Evolutionary conservation across 2,888 invertebrate genomes (phyloP).

Genomic region (Schizaphis graminum): DNA sequence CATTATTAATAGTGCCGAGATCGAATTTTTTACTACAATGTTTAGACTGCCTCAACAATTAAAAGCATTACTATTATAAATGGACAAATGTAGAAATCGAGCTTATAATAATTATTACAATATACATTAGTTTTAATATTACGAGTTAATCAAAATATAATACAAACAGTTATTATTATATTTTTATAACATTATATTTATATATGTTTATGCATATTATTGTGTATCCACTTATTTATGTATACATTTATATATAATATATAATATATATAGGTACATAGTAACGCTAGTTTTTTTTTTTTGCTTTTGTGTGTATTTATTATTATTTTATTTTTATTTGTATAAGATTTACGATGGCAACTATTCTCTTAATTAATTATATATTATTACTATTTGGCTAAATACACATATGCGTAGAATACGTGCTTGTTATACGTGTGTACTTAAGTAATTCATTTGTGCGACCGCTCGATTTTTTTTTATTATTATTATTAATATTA

Average conservation of each 20-base stretch:
- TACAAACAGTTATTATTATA: constrained; percentile 4
- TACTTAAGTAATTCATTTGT: constrained; percentile 24
- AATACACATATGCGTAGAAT: constrained; percentile 18
- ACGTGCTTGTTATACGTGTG: constrained; percentile 20
- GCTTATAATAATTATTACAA: constrained; percentile 31
- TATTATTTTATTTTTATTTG: constrained; percentile 39
- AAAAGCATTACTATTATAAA: not conserved
- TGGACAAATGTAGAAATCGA: constrained; percentile 37
- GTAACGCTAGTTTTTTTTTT: constrained; percentile 35
- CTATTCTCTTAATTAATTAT: constrained; percentile 38
- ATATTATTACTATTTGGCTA: constrained; percentile 37
- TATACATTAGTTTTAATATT: constrained; percentile 16
- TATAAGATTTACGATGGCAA: constrained; percentile 32
- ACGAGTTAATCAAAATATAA: constrained; percentile 32
- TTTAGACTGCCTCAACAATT: constrained; percentile 31
- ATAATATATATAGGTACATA: not conserved
- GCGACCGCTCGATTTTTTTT: not conserved
- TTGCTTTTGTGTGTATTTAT: constrained; percentile 28
- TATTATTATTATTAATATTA: not conserved
- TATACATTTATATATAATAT: not conserved
- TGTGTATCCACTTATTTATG: not conserved
- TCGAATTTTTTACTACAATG: not conserved
- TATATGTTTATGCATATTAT: constrained; percentile 13
- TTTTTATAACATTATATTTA: constrained; percentile 10
- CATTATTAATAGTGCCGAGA: not conserved